Evolutionary conservation across 2,888 invertebrate genomes (phyloP), one percentile per base, ranked within the genome.

Genomic region (Agrotis clavis): DNA sequence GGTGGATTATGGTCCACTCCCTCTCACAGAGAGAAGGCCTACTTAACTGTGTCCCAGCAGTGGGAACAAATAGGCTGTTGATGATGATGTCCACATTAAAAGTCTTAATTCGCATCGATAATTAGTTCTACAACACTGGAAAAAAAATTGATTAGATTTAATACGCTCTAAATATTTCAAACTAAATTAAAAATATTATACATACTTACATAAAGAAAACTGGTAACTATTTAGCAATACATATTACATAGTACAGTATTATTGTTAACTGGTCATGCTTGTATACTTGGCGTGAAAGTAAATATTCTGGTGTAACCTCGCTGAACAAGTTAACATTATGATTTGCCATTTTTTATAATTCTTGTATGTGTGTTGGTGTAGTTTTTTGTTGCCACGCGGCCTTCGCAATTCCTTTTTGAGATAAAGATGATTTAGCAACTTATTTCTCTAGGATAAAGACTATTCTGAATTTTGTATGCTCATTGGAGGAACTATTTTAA

Each of bases 271-370:
- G 5, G 25, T 13, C 45, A 63, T 21, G 25, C 14, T 51, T 0
- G 13, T 51, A n/a, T 11, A 30, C 45, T 14, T 65, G 45, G 21
- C 45, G 51, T n/a, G 30, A 71, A 71, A 71, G 74, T 74, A 45
- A 51, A 51, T 45, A 74, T 51, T 74, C 16, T 50, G 16, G 30
- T 45, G 11, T 64, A 74, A 2, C 71, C 71, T 71, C 53, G 65
- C 14, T 13, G n/a, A n/a, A 47, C 45, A 18, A 47, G 30, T 35
- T 47, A 18, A 47, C 9, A 35, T 47, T 51, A 53, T 63, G 51
- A 53, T 13, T 21, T 63, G 4, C 16, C 5, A 35, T 16, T 50
- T 71, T 18, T 57, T 57, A 6, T 45, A 25, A 21, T 56, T 47
- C 3, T 41, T 14, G 35, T 54, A 47, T 47, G n/a, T 11, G 19